Evolutionary conservation across 2,113 vertebrate species (phyloP).

Genomic region (Mohoua ochrocephala): DNA sequence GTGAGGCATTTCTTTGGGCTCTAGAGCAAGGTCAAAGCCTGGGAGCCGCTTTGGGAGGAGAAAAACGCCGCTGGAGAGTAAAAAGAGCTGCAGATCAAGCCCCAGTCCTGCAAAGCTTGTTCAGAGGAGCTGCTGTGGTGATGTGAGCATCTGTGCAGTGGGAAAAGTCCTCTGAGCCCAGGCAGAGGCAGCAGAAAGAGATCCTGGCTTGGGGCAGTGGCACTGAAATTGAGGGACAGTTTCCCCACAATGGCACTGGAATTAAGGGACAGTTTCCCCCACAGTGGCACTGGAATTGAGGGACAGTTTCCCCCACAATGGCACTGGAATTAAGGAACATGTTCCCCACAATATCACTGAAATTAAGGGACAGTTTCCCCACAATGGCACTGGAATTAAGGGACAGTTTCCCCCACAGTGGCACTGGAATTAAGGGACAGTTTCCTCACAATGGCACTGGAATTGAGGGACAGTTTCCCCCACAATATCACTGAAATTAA

Average conservation of each 20-base stretch:
- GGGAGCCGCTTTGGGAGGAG: neutral
- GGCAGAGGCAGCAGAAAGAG: neutral
- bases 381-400: neutral
- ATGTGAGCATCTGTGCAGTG: neutral
- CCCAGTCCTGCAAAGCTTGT: neutral
- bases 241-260: fast-evolving
- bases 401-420: neutral
- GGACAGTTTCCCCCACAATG: neutral
- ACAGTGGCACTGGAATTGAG: neutral
- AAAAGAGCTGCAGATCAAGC: neutral
- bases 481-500: neutral
- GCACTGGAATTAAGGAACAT: neutral
- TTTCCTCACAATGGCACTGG: too few species aligned
- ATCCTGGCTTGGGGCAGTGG: neutral
- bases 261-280: neutral
- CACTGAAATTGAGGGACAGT: neutral
- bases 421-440: too few species aligned
- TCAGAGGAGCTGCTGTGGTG: neutral
- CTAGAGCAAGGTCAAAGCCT: neutral
- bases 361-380: neutral
- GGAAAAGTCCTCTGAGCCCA: neutral
- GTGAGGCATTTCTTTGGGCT: neutral
- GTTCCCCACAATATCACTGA: neutral
- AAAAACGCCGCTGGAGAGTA: neutral
- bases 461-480: neutral